phyloP scores from a whole-genome alignment of 1,140 invertebrate genomes.

The Cydia splendana region DNA sequence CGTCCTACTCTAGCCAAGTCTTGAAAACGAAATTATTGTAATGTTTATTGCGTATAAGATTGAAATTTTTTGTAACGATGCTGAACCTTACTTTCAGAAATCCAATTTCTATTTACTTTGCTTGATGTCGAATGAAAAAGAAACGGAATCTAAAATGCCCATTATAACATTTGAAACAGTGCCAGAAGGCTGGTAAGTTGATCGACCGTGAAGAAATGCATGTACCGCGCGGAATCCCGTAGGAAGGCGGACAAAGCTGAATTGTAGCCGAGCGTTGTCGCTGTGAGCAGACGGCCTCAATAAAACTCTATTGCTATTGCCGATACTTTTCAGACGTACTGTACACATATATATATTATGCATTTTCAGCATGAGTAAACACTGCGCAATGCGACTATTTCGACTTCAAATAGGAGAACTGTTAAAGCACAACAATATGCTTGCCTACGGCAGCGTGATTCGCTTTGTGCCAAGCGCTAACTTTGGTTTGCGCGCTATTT shows the following conservation, averaged over 20 bases:
- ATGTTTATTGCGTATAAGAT: no score
- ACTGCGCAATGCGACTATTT: conserved; percentile 35
- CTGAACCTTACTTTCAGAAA: not conserved
- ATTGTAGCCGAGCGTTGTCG: conserved; percentile 34
- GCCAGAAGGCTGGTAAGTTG: conserved; percentile 34
- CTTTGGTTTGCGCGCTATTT: conserved; percentile 14
- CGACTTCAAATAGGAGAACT: conserved; percentile 31
- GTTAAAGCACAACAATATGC: conserved; percentile 21
- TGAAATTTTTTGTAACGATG: no score
- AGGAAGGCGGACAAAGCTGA: conserved; percentile 39
- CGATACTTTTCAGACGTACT: conserved; percentile 38
- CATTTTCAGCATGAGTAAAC: conserved; percentile 41
- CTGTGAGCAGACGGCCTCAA: conserved; percentile 40
- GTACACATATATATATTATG: conserved; percentile 38
- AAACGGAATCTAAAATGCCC: conserved; percentile 15
- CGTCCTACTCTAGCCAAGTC: no score
- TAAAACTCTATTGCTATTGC: conserved; percentile 45
- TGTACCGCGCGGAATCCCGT: conserved; percentile 37
- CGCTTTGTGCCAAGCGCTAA: not conserved
- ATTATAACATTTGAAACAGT: conserved; percentile 33
- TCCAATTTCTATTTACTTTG: not conserved
- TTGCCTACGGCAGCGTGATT: not conserved
- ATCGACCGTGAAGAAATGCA: conserved; percentile 47
- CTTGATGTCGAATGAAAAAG: conserved; percentile 3
- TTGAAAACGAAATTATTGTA: no score